Evolutionary conservation across 2,113 vertebrate species (phyloP).

Genomic region (Antigone vipio): DNA sequence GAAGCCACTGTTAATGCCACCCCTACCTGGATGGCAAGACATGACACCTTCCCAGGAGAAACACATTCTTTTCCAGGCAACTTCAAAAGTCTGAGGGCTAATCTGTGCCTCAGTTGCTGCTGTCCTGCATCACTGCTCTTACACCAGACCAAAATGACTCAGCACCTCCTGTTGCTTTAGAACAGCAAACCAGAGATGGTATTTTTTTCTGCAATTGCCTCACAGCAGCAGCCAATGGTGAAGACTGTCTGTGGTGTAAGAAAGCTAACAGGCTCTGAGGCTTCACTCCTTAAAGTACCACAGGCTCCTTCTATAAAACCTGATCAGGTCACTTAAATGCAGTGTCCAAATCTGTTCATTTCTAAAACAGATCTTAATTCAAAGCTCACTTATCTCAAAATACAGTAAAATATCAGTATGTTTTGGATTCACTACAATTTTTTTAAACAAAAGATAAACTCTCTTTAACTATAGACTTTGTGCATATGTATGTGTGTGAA

Average conservation of each 20-base stretch:
- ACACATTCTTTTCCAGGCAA: not conserved
- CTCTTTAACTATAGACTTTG: not conserved
- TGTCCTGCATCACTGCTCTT: not conserved
- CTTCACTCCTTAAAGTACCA: not conserved
- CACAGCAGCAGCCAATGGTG: not conserved
- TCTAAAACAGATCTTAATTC: not conserved
- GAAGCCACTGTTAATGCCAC: not conserved
- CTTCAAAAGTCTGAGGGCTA: not conserved
- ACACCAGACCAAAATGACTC: not conserved
- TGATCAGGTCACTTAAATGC: not conserved
- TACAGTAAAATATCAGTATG: not conserved
- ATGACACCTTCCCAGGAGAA: not conserved
- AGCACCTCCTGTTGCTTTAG: not conserved
- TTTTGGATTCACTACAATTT: not conserved
- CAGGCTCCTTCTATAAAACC: not conserved
- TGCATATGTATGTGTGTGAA: not conserved
- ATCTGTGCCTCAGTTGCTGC: not conserved
- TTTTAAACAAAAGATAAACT: not conserved
- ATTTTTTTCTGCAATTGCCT: not conserved
- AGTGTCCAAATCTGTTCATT: not conserved
- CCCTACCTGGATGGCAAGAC: not conserved
- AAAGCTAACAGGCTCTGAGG: not conserved
- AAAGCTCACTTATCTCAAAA: not conserved
- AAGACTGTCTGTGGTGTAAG: not conserved
- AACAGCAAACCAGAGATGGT: not conserved